A percentile compares a stretch with the other conserved stretches of the same genome.
Conservation (phyloP, 2,113 vertebrate species). For the Tichodroma muraria region DNA sequence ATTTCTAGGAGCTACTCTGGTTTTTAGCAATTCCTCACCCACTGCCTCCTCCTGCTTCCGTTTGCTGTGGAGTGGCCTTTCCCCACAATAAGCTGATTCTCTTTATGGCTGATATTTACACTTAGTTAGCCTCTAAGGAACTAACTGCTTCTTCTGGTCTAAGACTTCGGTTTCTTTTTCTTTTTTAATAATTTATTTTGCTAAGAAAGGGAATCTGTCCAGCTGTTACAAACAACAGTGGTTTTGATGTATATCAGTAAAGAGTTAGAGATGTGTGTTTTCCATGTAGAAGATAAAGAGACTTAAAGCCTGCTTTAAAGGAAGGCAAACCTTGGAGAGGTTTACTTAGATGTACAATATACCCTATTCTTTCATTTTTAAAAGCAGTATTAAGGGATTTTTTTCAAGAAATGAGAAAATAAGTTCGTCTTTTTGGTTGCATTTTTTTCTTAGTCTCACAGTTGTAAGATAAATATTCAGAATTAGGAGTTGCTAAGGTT, state of each 20-base stretch:
- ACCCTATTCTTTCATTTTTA: conserved; percentile 10
- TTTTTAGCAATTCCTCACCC: not conserved
- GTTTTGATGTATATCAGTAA: not conserved
- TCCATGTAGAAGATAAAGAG: not conserved
- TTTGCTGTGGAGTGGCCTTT: not conserved
- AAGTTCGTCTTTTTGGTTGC: not conserved
- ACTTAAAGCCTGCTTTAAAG: conserved; percentile 5
- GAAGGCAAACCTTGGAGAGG: conserved; percentile 13
- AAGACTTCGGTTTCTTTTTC: not conserved
- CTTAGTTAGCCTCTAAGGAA: not conserved
- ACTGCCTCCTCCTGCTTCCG: not conserved
- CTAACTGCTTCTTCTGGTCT: not conserved
- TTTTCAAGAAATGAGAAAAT: conserved; percentile 11
- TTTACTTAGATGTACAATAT: conserved; percentile 10
- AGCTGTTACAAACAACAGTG: conserved; percentile 2
- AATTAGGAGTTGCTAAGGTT: conserved; percentile 34
- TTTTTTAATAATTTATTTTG: not conserved
- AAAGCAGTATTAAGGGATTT: not conserved
- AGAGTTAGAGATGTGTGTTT: conserved; percentile 1
- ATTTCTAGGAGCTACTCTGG: not conserved
- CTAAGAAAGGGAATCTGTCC: not conserved
- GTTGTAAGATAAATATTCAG: conserved; percentile 17
- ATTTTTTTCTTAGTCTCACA: not conserved
- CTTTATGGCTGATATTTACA: conserved; percentile 5
- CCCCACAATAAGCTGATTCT: not conserved